These are phyloP conservation scores for Falco columbarius DNA, from an alignment of 2,797 vertebrate genomes.

Conservation along the genomic window DNA sequence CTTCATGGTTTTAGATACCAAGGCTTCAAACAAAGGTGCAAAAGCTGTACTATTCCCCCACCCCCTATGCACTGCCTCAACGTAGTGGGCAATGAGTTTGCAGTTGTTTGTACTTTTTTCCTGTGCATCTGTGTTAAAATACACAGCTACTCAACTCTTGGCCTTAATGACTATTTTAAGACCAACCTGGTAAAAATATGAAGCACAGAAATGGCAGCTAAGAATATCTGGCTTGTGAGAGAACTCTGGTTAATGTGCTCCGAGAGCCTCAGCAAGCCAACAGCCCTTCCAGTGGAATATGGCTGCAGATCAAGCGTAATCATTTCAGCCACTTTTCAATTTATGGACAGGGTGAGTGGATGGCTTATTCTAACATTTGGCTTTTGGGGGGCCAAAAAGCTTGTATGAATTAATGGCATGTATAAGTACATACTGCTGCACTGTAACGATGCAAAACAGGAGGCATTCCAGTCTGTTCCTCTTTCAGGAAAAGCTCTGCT, in stretches of 20 bases:
- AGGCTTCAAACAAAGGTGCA: not conserved
- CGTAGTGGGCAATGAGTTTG: not conserved
- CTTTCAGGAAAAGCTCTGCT: not conserved
- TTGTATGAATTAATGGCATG: conserved; percentile 43
- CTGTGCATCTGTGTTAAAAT: not conserved
- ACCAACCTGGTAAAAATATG: conserved; percentile 14
- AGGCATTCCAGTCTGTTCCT: not conserved
- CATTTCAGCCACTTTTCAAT: conserved; percentile 19
- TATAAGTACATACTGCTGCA: conserved; percentile 15
- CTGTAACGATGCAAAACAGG: not conserved
- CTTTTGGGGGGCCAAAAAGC: not conserved
- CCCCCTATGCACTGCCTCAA: fast-evolving
- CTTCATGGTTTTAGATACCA: not conserved
- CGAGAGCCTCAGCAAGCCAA: conserved; percentile 4
- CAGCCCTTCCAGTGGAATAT: conserved; percentile 18
- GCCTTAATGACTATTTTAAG: not conserved
- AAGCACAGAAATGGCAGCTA: not conserved
- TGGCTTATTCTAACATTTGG: conserved; percentile 45
- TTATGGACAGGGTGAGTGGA: conserved; percentile 12
- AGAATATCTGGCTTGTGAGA: not conserved
- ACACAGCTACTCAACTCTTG: not conserved
- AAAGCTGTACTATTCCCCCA: not conserved
- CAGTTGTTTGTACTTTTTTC: not conserved
- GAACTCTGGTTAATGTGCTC: not conserved
- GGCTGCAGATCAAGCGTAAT: not conserved